Conservation (phyloP, 2,113 vertebrate genomes). For the Telmatochromis brichardi region DNA sequence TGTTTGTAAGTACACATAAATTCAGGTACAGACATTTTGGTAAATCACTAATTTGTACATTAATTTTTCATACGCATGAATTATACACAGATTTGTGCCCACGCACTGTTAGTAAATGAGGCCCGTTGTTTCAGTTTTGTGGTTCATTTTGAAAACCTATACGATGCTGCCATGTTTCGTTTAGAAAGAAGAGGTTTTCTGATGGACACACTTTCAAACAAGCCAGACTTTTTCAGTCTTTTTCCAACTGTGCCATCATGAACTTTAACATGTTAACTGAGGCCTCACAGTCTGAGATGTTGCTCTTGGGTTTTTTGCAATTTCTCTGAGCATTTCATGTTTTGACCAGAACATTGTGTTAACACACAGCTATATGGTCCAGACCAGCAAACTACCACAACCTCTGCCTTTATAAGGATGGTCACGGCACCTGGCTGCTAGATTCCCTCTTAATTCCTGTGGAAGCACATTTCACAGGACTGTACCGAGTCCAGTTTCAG, state of each 20-base stretch:
- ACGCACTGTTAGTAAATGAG: neutral
- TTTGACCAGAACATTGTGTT: neutral
- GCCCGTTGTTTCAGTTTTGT: fast-evolving
- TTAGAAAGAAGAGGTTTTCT: neutral
- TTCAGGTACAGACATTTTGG: neutral
- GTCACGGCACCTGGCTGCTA: neutral
- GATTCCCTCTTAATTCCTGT: neutral
- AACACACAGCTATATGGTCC: neutral
- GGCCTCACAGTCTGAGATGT: neutral
- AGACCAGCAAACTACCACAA: neutral
- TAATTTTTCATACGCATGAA: fast-evolving
- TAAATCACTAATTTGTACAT: neutral
- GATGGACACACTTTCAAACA: neutral
- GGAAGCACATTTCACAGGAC: neutral
- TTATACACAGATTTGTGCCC: neutral
- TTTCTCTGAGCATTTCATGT: neutral
- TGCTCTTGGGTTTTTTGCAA: neutral
- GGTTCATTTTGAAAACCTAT: neutral
- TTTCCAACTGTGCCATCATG: neutral
- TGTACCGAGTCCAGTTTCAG: neutral
- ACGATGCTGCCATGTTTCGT: neutral
- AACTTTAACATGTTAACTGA: neutral
- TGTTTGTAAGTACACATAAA: neutral
- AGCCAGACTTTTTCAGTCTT: neutral
- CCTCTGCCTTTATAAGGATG: neutral